phyloP scores from a whole-genome alignment of 2,888 invertebrate genomes.

The Pocota personata region DNA sequence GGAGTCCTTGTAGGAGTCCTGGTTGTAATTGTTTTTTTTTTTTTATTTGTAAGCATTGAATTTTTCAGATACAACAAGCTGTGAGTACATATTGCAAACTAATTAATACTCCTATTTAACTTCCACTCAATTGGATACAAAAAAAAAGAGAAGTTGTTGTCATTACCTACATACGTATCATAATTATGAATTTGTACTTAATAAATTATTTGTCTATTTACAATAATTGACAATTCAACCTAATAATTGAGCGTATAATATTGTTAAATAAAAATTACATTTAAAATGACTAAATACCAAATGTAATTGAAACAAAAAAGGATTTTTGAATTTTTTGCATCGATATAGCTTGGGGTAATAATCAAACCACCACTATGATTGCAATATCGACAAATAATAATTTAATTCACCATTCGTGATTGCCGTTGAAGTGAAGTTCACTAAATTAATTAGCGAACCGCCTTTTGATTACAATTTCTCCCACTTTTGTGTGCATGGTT shows the following conservation, averaged over 20 bases:
- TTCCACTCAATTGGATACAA: not conserved
- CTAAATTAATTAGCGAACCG: slow-evolving; percentile 40
- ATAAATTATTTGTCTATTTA: not conserved
- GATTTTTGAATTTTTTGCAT: not conserved
- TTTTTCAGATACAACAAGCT: too few species aligned
- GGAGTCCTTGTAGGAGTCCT: too few species aligned
- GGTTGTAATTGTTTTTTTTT: too few species aligned
- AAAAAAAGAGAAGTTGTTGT: too few species aligned
- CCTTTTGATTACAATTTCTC: slow-evolving; percentile 39
- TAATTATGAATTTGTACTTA: not conserved
- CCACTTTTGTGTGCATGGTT: not conserved
- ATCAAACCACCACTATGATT: slow-evolving; percentile 19
- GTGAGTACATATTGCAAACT: too few species aligned
- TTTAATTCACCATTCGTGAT: slow-evolving; percentile 24
- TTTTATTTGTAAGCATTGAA: too few species aligned
- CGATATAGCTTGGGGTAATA: not conserved
- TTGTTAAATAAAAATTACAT: not conserved
- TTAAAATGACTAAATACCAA: not conserved
- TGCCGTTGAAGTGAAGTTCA: slow-evolving; percentile 23
- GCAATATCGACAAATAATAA: not conserved
- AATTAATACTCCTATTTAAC: too few species aligned
- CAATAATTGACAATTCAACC: slow-evolving; percentile 1
- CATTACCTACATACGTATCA: too few species aligned
- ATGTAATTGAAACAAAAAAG: not conserved
- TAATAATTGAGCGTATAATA: not conserved